phyloP scores from a whole-genome alignment of 2,888 invertebrate genomes.

The Stenotaenia linearis region DNA sequence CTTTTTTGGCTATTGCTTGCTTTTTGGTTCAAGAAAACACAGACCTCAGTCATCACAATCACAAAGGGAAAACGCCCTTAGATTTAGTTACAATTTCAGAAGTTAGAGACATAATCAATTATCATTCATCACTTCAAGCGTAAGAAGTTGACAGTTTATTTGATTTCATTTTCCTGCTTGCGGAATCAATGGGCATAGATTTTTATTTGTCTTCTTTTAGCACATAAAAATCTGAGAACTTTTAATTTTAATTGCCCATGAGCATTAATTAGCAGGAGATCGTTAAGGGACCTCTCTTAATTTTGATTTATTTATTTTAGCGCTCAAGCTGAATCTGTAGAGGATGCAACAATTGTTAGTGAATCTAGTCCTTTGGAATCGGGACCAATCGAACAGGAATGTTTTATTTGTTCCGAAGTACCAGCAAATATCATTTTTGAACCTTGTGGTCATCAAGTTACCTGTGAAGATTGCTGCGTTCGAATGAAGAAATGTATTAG shows the following conservation, averaged over 20 bases:
- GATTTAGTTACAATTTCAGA: constrained; percentile 58
- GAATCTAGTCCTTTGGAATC: neutral
- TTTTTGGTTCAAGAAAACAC: constrained; percentile 64
- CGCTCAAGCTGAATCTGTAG: constrained; percentile 35
- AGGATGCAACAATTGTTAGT: constrained; percentile 29
- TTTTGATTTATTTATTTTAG: constrained; percentile 4
- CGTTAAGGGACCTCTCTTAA: neutral
- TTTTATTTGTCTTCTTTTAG: too few relatives aligned
- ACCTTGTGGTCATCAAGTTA: constrained; percentile 68
- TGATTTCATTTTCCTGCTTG: neutral
- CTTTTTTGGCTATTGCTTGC: constrained; percentile 64
- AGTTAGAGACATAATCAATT: constrained; percentile 53
- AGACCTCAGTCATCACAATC: constrained; percentile 57
- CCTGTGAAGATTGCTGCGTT: constrained; percentile 67
- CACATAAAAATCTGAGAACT: too few relatives aligned
- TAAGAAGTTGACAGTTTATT: constrained; percentile 35
- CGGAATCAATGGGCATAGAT: too few relatives aligned
- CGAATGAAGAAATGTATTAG: constrained; percentile 71
- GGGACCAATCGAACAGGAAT: constrained; percentile 50
- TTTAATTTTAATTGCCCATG: too few relatives aligned
- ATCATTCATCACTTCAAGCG: constrained; percentile 45
- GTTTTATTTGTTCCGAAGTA: constrained; percentile 65
- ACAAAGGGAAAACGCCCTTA: constrained; percentile 62
- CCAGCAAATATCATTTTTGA: constrained; percentile 59
- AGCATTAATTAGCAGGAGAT: too few relatives aligned